Conservation (phyloP, 1,140 invertebrate species). For the Portunus trituberculatus region DNA sequence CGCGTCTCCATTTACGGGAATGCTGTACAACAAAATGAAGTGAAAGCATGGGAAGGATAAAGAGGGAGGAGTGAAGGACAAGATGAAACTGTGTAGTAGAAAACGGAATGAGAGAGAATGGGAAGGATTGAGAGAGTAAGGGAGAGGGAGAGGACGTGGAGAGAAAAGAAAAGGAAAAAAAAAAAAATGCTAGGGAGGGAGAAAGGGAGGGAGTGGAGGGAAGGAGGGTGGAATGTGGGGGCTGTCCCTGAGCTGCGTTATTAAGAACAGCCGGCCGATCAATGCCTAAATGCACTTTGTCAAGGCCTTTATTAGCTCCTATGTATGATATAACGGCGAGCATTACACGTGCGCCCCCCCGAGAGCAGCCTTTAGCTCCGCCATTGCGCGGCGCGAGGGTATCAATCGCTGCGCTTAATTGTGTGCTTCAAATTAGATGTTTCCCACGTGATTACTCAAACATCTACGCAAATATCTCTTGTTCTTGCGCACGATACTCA, state of each 20-base stretch:
- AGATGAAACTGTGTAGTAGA: not conserved
- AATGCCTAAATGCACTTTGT: slow-evolving; percentile 22
- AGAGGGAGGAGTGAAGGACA: not conserved
- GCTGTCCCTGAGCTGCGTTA: not conserved
- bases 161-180: not conserved
- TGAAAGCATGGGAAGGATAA: not conserved
- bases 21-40: not conserved
- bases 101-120: not conserved
- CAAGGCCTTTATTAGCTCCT: slow-evolving; percentile 21
- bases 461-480: not conserved
- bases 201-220: not conserved
- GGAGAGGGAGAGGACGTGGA: not conserved
- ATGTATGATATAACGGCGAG: not conserved
- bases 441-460: not conserved
- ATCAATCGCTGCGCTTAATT: not conserved
- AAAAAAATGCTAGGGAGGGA: not conserved
- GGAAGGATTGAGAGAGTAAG: not conserved
- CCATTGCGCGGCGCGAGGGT: not conserved
- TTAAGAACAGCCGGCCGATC: not conserved
- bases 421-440: not conserved
- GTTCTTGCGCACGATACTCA: too few relatives aligned
- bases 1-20: too few relatives aligned
- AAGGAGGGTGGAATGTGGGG: not conserved
- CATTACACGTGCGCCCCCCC: not conserved
- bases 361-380: not conserved